phyloP scores from a whole-genome alignment of 2,797 vertebrate species.

The Sebastes variabilis region DNA sequence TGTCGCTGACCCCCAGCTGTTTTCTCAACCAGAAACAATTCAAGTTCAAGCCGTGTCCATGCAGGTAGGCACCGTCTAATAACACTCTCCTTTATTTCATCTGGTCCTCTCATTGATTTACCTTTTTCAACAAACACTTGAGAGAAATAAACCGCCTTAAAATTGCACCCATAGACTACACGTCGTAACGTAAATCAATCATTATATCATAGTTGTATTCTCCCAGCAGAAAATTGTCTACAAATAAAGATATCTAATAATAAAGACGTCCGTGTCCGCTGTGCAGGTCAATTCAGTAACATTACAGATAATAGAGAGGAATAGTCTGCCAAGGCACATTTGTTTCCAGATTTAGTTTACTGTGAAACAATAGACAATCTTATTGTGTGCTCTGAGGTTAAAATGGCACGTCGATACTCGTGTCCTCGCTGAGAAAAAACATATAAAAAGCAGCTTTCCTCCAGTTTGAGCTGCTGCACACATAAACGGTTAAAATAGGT shows the following conservation, averaged over 20 bases:
- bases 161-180: background rate
- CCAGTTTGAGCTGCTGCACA: background rate
- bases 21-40: conserved; percentile 42
- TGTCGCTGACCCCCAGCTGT: conserved; percentile 65
- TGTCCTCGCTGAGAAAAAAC: background rate
- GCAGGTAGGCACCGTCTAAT: conserved; percentile 64
- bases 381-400: background rate
- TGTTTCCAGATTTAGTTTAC: background rate
- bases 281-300: background rate
- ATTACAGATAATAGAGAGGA: background rate
- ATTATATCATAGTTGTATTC: background rate
- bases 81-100: background rate
- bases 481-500: background rate
- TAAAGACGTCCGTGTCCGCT: background rate
- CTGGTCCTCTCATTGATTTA: background rate
- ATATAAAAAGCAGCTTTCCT: background rate
- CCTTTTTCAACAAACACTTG: background rate
- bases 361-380: background rate
- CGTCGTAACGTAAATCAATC: background rate
- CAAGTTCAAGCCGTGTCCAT: conserved; percentile 64
- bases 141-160: background rate
- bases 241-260: background rate
- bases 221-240: background rate
- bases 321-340: background rate
- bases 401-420: background rate